phyloP scores from a whole-genome alignment of 2,797 vertebrate genomes.

The Dromococcyx pavoninus region DNA sequence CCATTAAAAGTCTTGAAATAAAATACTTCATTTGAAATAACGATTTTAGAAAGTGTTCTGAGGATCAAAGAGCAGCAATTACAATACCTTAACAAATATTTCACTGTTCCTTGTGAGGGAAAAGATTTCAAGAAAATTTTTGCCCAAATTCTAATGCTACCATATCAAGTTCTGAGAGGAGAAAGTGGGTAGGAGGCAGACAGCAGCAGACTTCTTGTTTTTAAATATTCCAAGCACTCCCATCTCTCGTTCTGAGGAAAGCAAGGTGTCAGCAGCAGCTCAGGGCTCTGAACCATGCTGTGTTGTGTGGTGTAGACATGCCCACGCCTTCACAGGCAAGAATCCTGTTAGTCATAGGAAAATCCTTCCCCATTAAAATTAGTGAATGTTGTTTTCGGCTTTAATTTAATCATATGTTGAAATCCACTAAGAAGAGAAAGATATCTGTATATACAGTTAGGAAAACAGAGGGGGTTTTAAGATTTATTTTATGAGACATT shows the following conservation, averaged over 20 bases:
- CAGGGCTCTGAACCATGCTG: background rate
- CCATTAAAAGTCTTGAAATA: background rate
- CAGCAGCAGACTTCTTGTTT: background rate
- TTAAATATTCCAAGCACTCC: background rate
- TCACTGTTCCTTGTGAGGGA: background rate
- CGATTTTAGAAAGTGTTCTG: background rate
- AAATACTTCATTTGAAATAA: background rate
- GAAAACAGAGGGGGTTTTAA: background rate
- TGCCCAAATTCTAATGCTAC: background rate
- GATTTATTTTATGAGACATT: background rate
- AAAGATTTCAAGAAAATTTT: background rate
- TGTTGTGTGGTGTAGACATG: background rate
- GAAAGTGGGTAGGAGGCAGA: background rate
- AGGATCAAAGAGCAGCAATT: background rate
- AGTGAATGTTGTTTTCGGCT: background rate
- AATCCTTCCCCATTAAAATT: constrained; percentile 10
- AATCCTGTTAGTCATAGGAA: background rate
- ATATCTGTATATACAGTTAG: background rate
- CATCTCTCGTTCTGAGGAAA: background rate
- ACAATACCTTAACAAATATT: background rate
- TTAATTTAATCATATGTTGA: background rate
- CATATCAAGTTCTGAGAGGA: background rate
- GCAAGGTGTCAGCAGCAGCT: background rate
- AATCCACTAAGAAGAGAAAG: background rate
- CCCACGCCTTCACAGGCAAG: background rate